Evolutionary conservation across 2,797 vertebrate species (phyloP), one percentile per base, ranked within the genome.

Genomic region (Sebastes matsubarae): DNA sequence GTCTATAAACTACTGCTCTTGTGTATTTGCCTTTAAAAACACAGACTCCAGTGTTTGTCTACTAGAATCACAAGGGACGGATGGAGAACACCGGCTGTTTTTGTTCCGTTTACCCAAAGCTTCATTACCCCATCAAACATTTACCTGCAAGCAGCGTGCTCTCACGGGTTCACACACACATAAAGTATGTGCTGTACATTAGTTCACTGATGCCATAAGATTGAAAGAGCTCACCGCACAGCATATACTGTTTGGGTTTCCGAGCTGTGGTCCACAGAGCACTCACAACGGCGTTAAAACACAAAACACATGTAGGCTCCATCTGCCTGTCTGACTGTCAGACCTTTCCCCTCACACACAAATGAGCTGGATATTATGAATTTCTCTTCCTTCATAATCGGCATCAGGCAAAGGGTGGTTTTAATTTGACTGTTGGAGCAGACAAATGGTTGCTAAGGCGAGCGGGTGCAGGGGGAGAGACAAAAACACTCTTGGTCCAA

Each of bases 101-200:
- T 79, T 88, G 78, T 92, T 88, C 87, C 61, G 3, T 92, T 90
- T 83, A 91, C 81, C 79, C 76, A 91, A 92, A 72, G 93, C 94
- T 93, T 93, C 91, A 90, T 86, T 95, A 90, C 83, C 90, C 87
- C 72, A 89, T 95, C 93, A 96, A 96, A 96, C 91, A 94, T 93
- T 93, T 89, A 94, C 92, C 83, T 87, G 79, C 67, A 25, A 71
- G 74, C 73, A 25, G 46, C 13, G 68, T 71, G 61, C 69, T 61
- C 68, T 63, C 75, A 64, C 6, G 2, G 50, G 71, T 34, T 50
- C 67, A 79, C 77, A 24, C 78, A 83, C 70, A 76, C 75, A 77
- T 9, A 59, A 74, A 81, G 75, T 64, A 80, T 66, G 74, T 65
- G 72, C 68, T 83, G 80, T 86, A 74, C 75, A 89, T 89, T 84